Conservation (phyloP, 2,797 vertebrate genomes). For the Delichon dasypus region DNA sequence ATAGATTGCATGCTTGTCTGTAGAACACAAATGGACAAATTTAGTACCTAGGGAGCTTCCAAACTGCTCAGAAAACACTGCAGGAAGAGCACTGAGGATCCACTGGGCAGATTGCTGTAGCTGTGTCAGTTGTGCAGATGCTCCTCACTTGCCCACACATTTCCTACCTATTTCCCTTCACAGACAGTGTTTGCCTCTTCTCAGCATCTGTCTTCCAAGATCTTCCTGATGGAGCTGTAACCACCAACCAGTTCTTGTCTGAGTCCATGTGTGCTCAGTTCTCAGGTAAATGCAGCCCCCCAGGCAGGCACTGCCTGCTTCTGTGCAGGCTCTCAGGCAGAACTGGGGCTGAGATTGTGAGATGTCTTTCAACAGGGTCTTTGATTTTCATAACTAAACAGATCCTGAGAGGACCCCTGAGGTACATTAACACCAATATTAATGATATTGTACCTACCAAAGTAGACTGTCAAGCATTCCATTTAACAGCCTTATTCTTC, state of each 20-base stretch:
- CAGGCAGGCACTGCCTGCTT: neutral
- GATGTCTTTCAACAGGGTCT: neutral
- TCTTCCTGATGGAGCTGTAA: neutral
- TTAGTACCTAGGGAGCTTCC: neutral
- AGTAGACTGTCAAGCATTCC: neutral
- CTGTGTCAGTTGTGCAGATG: neutral
- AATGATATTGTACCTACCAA: neutral
- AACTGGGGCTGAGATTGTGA: rapidly evolving
- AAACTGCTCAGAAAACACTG: neutral
- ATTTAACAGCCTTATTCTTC: neutral
- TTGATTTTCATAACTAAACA: neutral
- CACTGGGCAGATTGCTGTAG: neutral
- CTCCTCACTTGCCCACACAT: rapidly evolving
- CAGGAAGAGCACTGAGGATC: neutral
- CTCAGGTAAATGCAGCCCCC: neutral
- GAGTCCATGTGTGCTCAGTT: neutral
- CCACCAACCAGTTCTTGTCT: neutral
- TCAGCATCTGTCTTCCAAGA: neutral
- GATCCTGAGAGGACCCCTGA: neutral
- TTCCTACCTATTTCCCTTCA: neutral
- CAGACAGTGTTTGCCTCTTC: neutral
- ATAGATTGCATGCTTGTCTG: neutral
- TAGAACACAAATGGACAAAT: neutral
- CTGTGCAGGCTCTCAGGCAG: neutral
- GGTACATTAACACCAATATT: neutral